Evolutionary conservation across 1,140 invertebrate species (phyloP).

Genomic region (Ptiloglossa arizonensis): DNA sequence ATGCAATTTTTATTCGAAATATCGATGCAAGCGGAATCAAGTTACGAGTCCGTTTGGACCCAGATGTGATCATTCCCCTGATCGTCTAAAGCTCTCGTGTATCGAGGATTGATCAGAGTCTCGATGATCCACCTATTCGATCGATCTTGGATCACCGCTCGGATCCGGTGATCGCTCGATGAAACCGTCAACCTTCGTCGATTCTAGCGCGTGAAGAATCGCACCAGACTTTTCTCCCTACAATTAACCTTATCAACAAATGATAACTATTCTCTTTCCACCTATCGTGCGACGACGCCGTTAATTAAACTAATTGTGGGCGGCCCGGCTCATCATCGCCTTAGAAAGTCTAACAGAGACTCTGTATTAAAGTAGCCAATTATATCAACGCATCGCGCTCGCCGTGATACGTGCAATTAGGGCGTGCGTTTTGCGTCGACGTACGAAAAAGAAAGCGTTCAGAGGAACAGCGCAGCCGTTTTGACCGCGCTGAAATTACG

Average conservation of each 20-base stretch:
- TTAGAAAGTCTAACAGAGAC: constrained; percentile 52
- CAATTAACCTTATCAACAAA: constrained; percentile 56
- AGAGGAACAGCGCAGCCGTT: neutral
- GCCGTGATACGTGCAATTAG: constrained; percentile 32
- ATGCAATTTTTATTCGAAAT: no score
- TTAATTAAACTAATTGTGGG: constrained; percentile 62
- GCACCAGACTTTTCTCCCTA: constrained; percentile 10
- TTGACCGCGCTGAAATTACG: constrained; percentile 14
- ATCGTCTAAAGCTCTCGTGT: no score
- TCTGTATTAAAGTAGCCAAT: constrained; percentile 46
- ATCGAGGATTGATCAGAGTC: no score
- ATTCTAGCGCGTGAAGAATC: constrained; percentile 24
- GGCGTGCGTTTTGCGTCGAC: neutral
- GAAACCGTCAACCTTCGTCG: constrained; percentile 44
- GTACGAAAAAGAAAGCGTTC: constrained; percentile 7
- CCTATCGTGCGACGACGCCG: constrained; percentile 33
- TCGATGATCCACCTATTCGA: constrained; percentile 46
- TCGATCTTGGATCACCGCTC: constrained; percentile 41
- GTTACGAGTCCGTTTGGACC: no score
- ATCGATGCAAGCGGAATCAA: no score
- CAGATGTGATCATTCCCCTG: no score
- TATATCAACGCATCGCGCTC: constrained; percentile 50
- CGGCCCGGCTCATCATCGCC: constrained; percentile 37
- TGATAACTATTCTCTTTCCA: constrained; percentile 27
- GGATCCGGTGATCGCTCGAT: constrained; percentile 48